Evolutionary conservation across 2,113 vertebrate genomes (phyloP), one percentile per base, ranked within the genome.

Genomic region (Cinclus cinclus): DNA sequence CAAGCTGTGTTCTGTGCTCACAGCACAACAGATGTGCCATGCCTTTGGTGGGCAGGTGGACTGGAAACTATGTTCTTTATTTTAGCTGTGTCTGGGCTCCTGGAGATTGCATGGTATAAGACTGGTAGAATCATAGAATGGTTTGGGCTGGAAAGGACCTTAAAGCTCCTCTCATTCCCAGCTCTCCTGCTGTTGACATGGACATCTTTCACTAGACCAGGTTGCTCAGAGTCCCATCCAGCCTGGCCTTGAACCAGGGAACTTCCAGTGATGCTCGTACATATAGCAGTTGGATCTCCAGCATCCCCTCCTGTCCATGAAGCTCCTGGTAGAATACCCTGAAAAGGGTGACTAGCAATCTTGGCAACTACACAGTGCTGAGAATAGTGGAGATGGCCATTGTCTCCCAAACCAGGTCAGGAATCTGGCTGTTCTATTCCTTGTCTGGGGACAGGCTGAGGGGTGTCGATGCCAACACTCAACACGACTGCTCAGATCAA

Each of bases 311-410:
- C 62, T 87, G 44, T 22, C 67, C 31, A 2, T 7, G 8, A 44
- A 68, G 67, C 59, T 95, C 11, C 17, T 76, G 46, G 46, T 50
- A 28, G 35, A 60, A 35, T 30, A 35, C 11, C 20, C 44, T 53
- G 49, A 56, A 19, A 7, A 62, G 75, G 35, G 21, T 47, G 59
- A 55, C 49, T 24, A 12, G 52, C 11, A 41, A 4, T 62, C 15
- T 33, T 67, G 9, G 56, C 11, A 78, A 2, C 25, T n/a, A 1
- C 12, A 15, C 33, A 20, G 33, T 0, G 0, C 77, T 71, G 64
- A 39, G 65, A 28, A 41, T 56, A 37, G 53, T 16, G 16, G 59
- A 77, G 14, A 7, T 59, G 44, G 33, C 52, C 8, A 1, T 9
- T 77, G 64, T 78, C 64, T 55, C 62, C 52, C 13, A 35, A 19